Conservation (phyloP, 1,140 invertebrate genomes). For the Caligus rogercresseyi region DNA sequence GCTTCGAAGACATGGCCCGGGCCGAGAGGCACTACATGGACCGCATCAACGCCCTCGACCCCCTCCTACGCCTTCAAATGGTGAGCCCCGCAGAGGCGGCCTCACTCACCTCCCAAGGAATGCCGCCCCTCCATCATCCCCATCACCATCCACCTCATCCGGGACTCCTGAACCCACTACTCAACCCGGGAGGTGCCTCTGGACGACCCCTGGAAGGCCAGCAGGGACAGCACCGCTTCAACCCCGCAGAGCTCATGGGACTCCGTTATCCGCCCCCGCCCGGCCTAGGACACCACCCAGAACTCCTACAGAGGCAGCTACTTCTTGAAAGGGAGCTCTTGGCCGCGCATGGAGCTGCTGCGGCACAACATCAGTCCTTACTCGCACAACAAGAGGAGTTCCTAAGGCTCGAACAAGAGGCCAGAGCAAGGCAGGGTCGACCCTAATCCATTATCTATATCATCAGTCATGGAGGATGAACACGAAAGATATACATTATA, state of each 20-base stretch:
- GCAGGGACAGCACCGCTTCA: not conserved
- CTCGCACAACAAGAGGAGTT: constrained; percentile 16
- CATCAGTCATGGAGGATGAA: no score
- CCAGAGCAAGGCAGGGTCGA: not conserved
- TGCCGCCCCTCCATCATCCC: no score
- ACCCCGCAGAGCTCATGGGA: constrained; percentile 2
- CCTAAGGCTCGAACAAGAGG: constrained; percentile 11
- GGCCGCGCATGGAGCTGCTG: not conserved
- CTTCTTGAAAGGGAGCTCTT: constrained; percentile 6
- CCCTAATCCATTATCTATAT: no score
- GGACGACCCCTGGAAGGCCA: not conserved
- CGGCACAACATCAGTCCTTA: not conserved
- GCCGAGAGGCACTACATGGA: constrained; percentile 13
- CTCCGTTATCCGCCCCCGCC: not conserved
- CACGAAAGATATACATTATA: no score
- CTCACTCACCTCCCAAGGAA: not conserved
- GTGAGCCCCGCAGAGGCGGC: constrained; percentile 12
- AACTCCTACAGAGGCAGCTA: constrained; percentile 9
- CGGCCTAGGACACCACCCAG: not conserved
- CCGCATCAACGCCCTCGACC: constrained; percentile 13
- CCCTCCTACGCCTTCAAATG: constrained; percentile 16
- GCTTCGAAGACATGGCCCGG: constrained; percentile 6
- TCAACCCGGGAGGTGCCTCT: not conserved
- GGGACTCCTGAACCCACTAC: not conserved
- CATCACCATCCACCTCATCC: not conserved